Evolutionary conservation across 2,797 vertebrate genomes (phyloP).

Genomic region (Lemur catta): DNA sequence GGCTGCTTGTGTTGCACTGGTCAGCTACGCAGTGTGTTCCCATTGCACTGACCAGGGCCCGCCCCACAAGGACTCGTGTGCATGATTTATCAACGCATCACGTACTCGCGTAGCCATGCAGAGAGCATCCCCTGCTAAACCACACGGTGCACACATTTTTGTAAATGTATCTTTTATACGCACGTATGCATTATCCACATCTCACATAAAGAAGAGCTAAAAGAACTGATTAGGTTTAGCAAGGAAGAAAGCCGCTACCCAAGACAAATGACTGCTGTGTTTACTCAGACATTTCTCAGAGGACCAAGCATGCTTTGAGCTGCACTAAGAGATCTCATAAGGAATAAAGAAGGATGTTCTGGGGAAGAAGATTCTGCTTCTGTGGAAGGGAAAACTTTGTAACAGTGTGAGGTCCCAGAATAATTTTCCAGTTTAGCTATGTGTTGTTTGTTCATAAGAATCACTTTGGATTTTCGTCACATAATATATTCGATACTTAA

Average conservation of each 20-base stretch:
- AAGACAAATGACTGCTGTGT: too few relatives aligned
- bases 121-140: too few relatives aligned
- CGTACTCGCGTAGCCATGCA: too few relatives aligned
- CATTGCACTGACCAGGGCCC: not conserved
- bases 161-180: too few relatives aligned
- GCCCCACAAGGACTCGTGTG: not conserved
- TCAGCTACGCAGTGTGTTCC: not conserved
- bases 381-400: not conserved
- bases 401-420: not conserved
- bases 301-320: not conserved
- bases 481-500: not conserved
- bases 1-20: too few relatives aligned
- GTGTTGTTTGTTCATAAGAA: not conserved
- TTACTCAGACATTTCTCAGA: not conserved
- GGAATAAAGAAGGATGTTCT: not conserved
- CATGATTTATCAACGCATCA: not conserved
- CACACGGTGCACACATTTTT: too few relatives aligned
- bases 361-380: not conserved
- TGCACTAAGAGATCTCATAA: not conserved
- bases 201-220: too few relatives aligned
- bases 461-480: not conserved
- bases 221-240: too few relatives aligned
- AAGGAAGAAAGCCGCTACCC: too few relatives aligned
- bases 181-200: too few relatives aligned
- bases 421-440: not conserved